A percentile compares a stretch with the other conserved stretches of the same genome.
phyloP scores from a whole-genome alignment of 2,797 vertebrate species.

The Poecilia wingei region DNA sequence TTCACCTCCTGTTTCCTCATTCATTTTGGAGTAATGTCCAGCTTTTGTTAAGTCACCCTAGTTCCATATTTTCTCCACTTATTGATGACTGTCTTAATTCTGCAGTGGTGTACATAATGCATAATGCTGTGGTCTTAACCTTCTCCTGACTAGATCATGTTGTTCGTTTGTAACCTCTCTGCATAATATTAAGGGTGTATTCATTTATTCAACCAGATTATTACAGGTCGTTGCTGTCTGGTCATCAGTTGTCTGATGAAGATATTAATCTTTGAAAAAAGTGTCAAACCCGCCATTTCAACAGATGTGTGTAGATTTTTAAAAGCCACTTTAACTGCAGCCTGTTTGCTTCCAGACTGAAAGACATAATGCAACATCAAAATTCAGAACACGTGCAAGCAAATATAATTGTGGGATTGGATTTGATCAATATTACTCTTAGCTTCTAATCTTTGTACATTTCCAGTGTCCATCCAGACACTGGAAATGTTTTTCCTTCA shows the following conservation, averaged over 20 bases:
- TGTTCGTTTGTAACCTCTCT: neutral
- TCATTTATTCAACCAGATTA: neutral
- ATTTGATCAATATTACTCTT: neutral
- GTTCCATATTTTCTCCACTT: neutral
- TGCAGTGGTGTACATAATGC: neutral
- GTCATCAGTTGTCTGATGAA: neutral
- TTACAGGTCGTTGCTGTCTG: neutral
- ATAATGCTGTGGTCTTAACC: neutral
- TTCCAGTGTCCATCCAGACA: too few relatives aligned
- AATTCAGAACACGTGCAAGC: neutral
- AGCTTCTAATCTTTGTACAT: neutral
- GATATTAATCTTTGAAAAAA: neutral
- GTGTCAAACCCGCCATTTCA: neutral
- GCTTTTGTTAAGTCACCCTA: neutral
- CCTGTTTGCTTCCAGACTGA: neutral
- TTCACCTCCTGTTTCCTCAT: neutral
- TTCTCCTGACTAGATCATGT: neutral
- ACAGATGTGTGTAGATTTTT: neutral
- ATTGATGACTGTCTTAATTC: neutral
- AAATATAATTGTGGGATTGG: neutral
- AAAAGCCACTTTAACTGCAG: neutral
- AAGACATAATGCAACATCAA: slow-evolving; percentile 1
- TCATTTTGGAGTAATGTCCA: neutral
- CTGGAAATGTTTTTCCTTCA: neutral
- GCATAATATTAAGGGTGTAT: neutral